Base-by-base conservation (phyloP, 2,888 invertebrate species). In the Slavum lentiscoides region DNA sequence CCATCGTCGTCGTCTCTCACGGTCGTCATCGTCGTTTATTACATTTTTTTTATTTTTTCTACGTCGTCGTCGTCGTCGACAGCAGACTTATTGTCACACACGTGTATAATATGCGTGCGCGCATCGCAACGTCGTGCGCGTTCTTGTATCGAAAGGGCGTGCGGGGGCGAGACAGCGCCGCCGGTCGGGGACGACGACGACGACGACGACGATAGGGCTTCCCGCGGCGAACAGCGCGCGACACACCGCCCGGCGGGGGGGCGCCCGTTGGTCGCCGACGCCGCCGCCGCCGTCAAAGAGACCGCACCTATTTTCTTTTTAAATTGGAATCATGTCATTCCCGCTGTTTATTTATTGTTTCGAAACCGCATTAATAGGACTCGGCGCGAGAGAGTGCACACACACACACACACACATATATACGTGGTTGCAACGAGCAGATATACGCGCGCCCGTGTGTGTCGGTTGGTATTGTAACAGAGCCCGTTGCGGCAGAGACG, bases 301-400 rank as follows among this genome's bases (percentile, higher is more conserved):
- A 80, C 80, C 80, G 80, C 80, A 80, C 80, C 80, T 80, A 80
- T 80, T 80, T 80, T 80, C 80, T 72, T 80, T 80, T 80, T 80
- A 80, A 80, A 80, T 80, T 80, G 80, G 80, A 80, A 80, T 80
- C 80, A 72, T 80, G 80, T 80, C 80, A 80, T 80, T 80, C 80
- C 80, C 80, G 80, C 80, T 80, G 80, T 80, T 80, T 80, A 80
- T 80, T 80, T 80, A 80, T 80, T 80, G 80, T 80, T 80, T 80
- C 80, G 72, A 80, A 80, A 80, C 80, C 80, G 80, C 80, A 80
- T 80, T 80, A 80, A 80, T 80, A 72, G 80, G 80, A 80, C 70
- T 75, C 77, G 77, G 74, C 74, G 64, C 64, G 64, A 30, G 64
- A 64, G 74, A 37, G 5, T 49, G 23, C 7, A 66, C 39, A 73